These are phyloP conservation scores for Arizona elegans DNA, from an alignment of 2,113 vertebrate genomes.

Conservation along the genomic window DNA sequence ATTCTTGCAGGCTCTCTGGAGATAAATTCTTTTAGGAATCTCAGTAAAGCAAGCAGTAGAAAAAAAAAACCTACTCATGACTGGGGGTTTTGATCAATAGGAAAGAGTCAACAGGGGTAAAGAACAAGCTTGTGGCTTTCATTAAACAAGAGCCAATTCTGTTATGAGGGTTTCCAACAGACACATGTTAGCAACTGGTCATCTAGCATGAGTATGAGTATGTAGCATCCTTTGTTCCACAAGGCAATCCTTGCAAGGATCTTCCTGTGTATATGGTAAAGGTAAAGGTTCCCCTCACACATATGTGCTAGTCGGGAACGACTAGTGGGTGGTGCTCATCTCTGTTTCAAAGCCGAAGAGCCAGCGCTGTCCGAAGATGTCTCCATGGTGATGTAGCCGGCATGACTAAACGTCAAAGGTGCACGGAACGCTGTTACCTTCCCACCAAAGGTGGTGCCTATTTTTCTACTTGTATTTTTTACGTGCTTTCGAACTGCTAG, in stretches of 20 bases:
- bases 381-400: too few relatives aligned
- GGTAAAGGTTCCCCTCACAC: too few relatives aligned
- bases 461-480: too few relatives aligned
- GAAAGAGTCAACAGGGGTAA: background rate
- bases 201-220: background rate
- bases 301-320: too few relatives aligned
- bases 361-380: too few relatives aligned
- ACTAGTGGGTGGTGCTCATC: too few relatives aligned
- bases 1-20: background rate
- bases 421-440: too few relatives aligned
- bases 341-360: too few relatives aligned
- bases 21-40: background rate
- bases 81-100: background rate
- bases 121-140: background rate
- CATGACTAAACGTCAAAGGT: too few relatives aligned
- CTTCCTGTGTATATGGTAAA: background rate
- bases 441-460: too few relatives aligned
- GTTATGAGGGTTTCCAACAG: background rate
- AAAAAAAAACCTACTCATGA: background rate
- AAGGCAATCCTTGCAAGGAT: background rate
- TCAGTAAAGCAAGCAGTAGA: background rate
- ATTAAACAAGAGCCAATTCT: background rate
- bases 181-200: background rate
- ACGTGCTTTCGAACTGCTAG: too few relatives aligned
- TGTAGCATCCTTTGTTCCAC: background rate